Base-by-base conservation (phyloP, 2,113 vertebrate species). In the Rhipidura dahli region DNA sequence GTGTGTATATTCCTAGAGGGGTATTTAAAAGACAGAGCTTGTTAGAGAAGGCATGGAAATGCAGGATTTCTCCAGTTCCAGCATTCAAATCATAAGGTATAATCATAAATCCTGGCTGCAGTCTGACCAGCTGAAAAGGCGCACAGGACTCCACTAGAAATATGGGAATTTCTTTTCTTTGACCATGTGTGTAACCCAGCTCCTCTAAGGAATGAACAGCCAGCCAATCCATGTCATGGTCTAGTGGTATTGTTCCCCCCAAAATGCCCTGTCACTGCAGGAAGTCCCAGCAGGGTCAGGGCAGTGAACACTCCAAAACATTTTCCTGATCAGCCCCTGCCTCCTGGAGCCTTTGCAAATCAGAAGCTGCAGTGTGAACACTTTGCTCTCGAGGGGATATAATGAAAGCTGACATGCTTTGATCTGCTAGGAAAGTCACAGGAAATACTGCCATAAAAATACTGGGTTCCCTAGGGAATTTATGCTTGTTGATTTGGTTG, bases 1-100 rank as follows among this genome's bases (percentile, higher is more conserved):
- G 49, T 87, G 72, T 89, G 33, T 83, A 64, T 96, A 94, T 90
- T 96, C 84, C 95, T 96, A 79, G 81, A 76, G 53, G 89, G 10
- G 23, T 69, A 77, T 28, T 96, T 92, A 93, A 93, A 80, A 90
- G 71, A 59, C 63, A 88, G 63, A 85, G 54, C 66, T 91, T 93
- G 73, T 94, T 96, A 96, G 59, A 83, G 78, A 85, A 91, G 28
- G 56, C 50, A 79, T 49, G 59, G 80, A 91, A 96, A 94, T 3
- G 6, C 42, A 77, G 66, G 86, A 86, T 88, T 90, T 91, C 40
- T 83, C 22, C 50, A 3, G 0, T 88, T 94, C 83, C 75, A 47
- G 24, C 47, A 66, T 65, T 93, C 2, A 5, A 56, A 91, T 77
- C 24, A 39, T 70, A 59, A 89, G 44, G 15, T 54, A 64, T 73